Evolutionary conservation across 2,888 invertebrate genomes (phyloP).

Genomic region (Abrostola triplasia): DNA sequence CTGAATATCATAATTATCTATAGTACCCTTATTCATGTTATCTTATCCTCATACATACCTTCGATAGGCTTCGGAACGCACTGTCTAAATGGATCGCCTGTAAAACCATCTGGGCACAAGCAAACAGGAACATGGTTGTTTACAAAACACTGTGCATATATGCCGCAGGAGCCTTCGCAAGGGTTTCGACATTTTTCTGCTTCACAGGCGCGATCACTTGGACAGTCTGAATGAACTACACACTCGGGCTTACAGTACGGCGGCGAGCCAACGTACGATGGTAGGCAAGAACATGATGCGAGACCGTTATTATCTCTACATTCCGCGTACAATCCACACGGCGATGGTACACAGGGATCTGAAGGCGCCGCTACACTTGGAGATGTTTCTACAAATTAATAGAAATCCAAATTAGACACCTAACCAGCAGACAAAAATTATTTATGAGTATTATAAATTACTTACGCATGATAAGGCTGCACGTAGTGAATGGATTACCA

Average conservation of each 20-base stretch:
- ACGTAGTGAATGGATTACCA: conserved; percentile 91
- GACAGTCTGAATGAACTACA: conserved; percentile 90
- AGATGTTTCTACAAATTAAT: conserved; percentile 67
- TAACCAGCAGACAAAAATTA: too few relatives aligned
- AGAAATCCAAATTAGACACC: background rate
- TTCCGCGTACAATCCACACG: conserved; percentile 92
- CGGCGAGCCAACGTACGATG: conserved; percentile 90
- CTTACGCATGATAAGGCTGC: conserved; percentile 88
- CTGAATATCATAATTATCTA: too few relatives aligned
- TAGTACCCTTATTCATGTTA: too few relatives aligned
- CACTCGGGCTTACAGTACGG: conserved; percentile 91
- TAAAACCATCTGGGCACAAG: conserved; percentile 90
- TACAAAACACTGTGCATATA: conserved; percentile 90
- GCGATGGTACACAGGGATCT: conserved; percentile 92
- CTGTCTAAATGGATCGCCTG: conserved; percentile 92
- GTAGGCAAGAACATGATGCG: conserved; percentile 91
- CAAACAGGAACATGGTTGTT: conserved; percentile 93
- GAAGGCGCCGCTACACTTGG: conserved; percentile 74
- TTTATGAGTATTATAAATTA: conserved; percentile 28
- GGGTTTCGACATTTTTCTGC: conserved; percentile 91
- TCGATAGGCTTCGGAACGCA: conserved; percentile 87
- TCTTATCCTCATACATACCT: conserved; percentile 61
- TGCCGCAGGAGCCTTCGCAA: conserved; percentile 91
- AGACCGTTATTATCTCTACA: conserved; percentile 92
- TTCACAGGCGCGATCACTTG: conserved; percentile 90